Evolutionary conservation across 1,140 invertebrate genomes (phyloP).

Genomic region (Megathymus violae): DNA sequence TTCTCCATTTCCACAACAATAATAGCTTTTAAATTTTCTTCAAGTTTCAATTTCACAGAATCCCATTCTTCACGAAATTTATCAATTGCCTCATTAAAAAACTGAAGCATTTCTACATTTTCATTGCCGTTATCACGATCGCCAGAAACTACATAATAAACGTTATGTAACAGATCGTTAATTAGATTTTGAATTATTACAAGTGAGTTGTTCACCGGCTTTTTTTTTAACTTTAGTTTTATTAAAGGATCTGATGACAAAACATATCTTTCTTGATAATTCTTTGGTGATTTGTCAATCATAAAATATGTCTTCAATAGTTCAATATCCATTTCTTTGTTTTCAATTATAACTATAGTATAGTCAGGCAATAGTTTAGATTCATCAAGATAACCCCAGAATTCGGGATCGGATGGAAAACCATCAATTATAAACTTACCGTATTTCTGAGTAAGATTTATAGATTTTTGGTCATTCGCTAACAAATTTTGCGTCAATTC

Average conservation of each 20-base stretch:
- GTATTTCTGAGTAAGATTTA: slow-evolving; percentile 55
- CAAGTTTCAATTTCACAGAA: slow-evolving; percentile 66
- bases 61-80: slow-evolving; percentile 74
- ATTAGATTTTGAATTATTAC: slow-evolving; percentile 50
- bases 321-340: slow-evolving; percentile 70
- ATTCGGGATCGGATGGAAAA: slow-evolving; percentile 78
- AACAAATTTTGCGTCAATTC: slow-evolving; percentile 70
- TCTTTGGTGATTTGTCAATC: slow-evolving; percentile 58
- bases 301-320: slow-evolving; percentile 62
- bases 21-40: slow-evolving; percentile 57
- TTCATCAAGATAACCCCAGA: slow-evolving; percentile 73
- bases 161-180: slow-evolving; percentile 43
- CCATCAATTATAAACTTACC: slow-evolving; percentile 85
- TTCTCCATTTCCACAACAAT: slow-evolving; percentile 66
- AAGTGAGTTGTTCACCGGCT: slow-evolving; percentile 27
- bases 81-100: slow-evolving; percentile 60
- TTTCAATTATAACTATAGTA: slow-evolving; percentile 80
- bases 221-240: slow-evolving; percentile 52
- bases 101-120: slow-evolving; percentile 32
- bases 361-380: slow-evolving; percentile 81
- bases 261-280: slow-evolving; percentile 57
- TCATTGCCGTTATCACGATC: slow-evolving; percentile 37
- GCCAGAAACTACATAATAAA: slow-evolving; percentile 34
- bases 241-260: slow-evolving; percentile 60
- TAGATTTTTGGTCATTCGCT: slow-evolving; percentile 60